Evolutionary conservation across 2,888 invertebrate genomes (phyloP).

Genomic region (Gastrophysa polygoni): DNA sequence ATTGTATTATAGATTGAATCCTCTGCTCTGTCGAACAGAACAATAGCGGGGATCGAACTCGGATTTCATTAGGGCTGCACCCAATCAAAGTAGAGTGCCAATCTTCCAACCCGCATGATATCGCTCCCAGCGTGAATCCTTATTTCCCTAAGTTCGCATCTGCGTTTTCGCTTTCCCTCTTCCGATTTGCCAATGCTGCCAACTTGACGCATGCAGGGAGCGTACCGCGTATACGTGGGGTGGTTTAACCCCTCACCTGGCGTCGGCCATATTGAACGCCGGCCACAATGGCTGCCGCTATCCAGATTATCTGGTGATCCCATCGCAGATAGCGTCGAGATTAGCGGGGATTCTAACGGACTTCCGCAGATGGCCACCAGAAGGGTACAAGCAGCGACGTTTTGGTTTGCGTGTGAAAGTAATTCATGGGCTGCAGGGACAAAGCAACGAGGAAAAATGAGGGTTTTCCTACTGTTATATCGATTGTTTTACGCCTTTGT

Average conservation of each 20-base stretch:
- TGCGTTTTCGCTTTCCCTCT: slow-evolving; percentile 29
- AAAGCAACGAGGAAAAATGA: slow-evolving; percentile 9
- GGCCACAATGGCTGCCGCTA: slow-evolving; percentile 56
- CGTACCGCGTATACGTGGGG: slow-evolving; percentile 18
- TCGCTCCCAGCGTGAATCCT: slow-evolving; percentile 13
- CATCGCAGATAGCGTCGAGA: slow-evolving; percentile 55
- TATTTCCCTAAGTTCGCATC: slow-evolving; percentile 26
- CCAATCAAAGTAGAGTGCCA: slow-evolving; percentile 15
- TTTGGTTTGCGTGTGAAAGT: slow-evolving; percentile 44
- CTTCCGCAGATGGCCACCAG: slow-evolving; percentile 58
- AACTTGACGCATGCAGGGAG: slow-evolving; percentile 17
- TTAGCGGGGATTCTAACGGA: slow-evolving; percentile 59
- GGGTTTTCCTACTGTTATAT: slow-evolving; percentile 13
- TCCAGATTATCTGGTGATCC: slow-evolving; percentile 53
- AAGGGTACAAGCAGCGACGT: slow-evolving; percentile 32
- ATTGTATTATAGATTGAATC: no score
- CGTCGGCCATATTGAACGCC: slow-evolving; percentile 55
- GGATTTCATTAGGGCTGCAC: background rate
- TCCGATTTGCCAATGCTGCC: slow-evolving; percentile 32
- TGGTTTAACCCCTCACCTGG: slow-evolving; percentile 55
- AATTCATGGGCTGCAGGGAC: slow-evolving; percentile 29
- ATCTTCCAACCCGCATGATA: slow-evolving; percentile 23
- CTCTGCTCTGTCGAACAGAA: no score
- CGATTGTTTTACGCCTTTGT: slow-evolving; percentile 21
- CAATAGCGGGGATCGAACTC: background rate